phyloP scores from a whole-genome alignment of 2,888 invertebrate species.

The Nephrotoma guestfalica region DNA sequence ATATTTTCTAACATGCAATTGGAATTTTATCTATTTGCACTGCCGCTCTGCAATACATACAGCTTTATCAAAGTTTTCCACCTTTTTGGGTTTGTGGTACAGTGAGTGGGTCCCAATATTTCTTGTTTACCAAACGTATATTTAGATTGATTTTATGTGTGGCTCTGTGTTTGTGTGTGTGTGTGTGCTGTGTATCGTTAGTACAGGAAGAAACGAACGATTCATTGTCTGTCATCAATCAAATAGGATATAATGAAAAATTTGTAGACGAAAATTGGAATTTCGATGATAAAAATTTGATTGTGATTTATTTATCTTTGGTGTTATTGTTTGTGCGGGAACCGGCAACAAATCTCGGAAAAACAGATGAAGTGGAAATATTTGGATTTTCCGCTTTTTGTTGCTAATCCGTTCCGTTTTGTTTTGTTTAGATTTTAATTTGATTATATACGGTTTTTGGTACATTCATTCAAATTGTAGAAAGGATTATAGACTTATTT shows the following conservation, averaged over 20 bases:
- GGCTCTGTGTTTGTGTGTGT: not conserved
- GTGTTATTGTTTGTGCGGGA: not conserved
- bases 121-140: not conserved
- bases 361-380: not conserved
- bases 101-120: not conserved
- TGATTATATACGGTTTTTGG: not conserved
- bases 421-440: not conserved
- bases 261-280: not conserved
- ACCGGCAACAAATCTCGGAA: not conserved
- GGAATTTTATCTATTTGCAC: not conserved
- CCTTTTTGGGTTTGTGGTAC: not conserved
- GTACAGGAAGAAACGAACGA: not conserved
- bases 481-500: not conserved
- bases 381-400: not conserved
- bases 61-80: not conserved
- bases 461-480: not conserved
- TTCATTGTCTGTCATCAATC: constrained; percentile 1
- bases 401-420: not conserved
- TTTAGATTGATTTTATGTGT: not conserved
- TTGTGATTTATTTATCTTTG: not conserved
- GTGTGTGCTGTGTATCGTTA: not conserved
- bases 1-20: constrained; percentile 1
- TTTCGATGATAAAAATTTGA: not conserved
- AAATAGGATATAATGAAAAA: not conserved
- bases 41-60: not conserved